Base-by-base conservation (phyloP, 2,113 vertebrate species). In the Hippopotamus amphibius region DNA sequence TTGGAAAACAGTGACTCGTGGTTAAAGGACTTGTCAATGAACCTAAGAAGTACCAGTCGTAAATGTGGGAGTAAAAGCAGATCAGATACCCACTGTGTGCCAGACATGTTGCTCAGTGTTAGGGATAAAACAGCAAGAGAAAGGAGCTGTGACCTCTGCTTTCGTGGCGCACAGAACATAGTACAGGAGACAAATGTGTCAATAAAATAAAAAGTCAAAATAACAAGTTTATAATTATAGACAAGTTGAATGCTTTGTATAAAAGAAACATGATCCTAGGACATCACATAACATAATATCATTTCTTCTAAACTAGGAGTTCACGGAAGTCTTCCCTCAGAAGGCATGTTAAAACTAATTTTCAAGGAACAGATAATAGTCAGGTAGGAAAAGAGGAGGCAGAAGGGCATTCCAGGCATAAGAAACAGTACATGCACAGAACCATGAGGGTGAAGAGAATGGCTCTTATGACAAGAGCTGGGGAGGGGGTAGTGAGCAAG, bases 401-500 rank as follows among this genome's bases (percentile, higher is more conserved):
- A 33, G 48, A 74, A 16, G 21, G 16, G 41, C 28, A 46, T 83
- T 83, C 30, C 5, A 46, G 16, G 65, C 9, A 22, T 17, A 46
- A 59, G 19, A 41, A 30, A 43, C 11, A 66, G n/a, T 48, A 13
- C 6, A 10, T 24, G 14, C 59, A 89, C 11, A 10, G 53, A 41
- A 33, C 17, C 4, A 0, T 16, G 7, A 30, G n/a, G 37, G 0
- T 6, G 10, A 55, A 9, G 11, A 57, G 30, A 81, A 5, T 57
- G 16, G 37, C 4, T 90, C 12, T 50, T 22, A 6, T 2, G 10
- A 7, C 24, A 41, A 7, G 3, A 33, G 6, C 6, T 19, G 16
- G 21, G 2, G 4, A 46, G 17, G 21, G 2, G 10, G 24, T 0
- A 2, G 2, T 22, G 33, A 61, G 24, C 22, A 26, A 5, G 12